phyloP scores from a whole-genome alignment of 2,888 invertebrate species.

The Drosophila kanekoi region DNA sequence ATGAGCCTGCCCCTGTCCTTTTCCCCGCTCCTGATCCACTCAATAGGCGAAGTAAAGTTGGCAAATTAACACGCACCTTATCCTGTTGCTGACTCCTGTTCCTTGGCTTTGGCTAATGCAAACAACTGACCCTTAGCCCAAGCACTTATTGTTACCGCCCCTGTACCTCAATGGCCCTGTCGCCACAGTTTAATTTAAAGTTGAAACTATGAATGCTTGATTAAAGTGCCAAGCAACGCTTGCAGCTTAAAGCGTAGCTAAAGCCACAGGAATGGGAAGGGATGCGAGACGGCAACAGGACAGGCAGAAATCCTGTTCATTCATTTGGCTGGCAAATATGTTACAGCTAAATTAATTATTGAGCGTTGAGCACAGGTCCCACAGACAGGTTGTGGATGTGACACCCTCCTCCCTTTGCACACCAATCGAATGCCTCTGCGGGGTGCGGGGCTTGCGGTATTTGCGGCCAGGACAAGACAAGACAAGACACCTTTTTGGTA shows the following conservation, averaged over 20 bases:
- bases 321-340: constrained; percentile 63
- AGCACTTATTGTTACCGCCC: constrained; percentile 41
- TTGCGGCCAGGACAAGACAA: constrained; percentile 17
- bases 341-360: constrained; percentile 78
- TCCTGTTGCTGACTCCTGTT: constrained; percentile 4
- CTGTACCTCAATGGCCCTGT: background rate
- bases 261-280: background rate
- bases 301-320: constrained; percentile 35
- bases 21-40: background rate
- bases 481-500: constrained; percentile 65
- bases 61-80: constrained; percentile 74
- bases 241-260: constrained; percentile 10
- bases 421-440: constrained; percentile 10
- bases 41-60: constrained; percentile 47
- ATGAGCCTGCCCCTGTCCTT: background rate
- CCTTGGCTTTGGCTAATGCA: constrained; percentile 45
- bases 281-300: background rate
- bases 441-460: background rate
- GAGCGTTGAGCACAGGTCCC: constrained; percentile 41
- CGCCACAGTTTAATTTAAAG: constrained; percentile 67
- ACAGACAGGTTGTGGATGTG: constrained; percentile 48
- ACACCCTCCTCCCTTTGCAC: constrained; percentile 13
- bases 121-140: constrained; percentile 69
- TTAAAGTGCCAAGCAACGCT: constrained; percentile 57
- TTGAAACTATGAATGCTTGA: constrained; percentile 76